These are phyloP conservation scores for Ecliptopera silaceata DNA, from an alignment of 2,888 invertebrate genomes.

Conservation along the genomic window DNA sequence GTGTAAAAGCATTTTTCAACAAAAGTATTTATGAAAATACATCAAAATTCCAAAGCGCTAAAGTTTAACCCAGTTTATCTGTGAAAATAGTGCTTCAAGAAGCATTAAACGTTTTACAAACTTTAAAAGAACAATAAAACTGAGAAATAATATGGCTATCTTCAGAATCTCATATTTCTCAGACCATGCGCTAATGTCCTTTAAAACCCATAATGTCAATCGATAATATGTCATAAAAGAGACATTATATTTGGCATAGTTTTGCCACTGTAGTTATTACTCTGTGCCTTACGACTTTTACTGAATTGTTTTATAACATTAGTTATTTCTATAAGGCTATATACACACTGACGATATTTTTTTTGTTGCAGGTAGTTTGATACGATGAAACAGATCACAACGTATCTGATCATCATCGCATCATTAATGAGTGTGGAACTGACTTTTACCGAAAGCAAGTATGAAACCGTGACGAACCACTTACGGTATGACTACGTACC, in stretches of 20 bases:
- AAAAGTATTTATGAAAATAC: constrained; percentile 15
- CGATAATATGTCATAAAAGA: constrained; percentile 5
- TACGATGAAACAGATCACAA: constrained; percentile 66
- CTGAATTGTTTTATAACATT: too few relatives aligned
- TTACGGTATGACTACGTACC: constrained; percentile 66
- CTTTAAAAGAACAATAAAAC: constrained; percentile 36
- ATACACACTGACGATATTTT: too few relatives aligned
- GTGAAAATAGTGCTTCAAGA: constrained; percentile 21
- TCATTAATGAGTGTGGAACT: constrained; percentile 71
- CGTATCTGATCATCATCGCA: constrained; percentile 68
- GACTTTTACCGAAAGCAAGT: constrained; percentile 68
- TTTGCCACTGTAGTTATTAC: too few relatives aligned
- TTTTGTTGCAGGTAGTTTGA: constrained; percentile 37
- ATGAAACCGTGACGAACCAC: constrained; percentile 65
- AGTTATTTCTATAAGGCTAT: too few relatives aligned
- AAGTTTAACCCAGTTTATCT: constrained; percentile 25
- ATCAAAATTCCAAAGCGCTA: constrained; percentile 14
- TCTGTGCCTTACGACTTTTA: too few relatives aligned
- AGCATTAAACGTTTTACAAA: constrained; percentile 29
- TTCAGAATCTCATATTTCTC: constrained; percentile 31
- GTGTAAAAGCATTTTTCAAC: neutral
- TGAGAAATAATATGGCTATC: constrained; percentile 36
- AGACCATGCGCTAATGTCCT: constrained; percentile 28
- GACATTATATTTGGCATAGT: neutral
- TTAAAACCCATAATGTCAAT: constrained; percentile 29